phyloP scores from a whole-genome alignment of 2,113 vertebrate species.

The Anhinga anhinga region DNA sequence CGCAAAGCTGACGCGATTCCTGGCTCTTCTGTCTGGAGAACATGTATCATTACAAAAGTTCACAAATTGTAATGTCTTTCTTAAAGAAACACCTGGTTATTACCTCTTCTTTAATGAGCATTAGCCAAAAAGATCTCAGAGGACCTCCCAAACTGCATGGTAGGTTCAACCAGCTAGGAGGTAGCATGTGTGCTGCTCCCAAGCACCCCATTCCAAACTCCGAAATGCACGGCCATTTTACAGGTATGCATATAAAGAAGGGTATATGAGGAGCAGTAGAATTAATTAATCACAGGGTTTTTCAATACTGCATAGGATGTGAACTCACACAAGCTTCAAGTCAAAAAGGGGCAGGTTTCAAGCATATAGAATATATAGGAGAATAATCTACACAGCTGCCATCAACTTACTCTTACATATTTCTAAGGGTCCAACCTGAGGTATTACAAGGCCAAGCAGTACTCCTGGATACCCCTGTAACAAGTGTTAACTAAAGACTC shows the following conservation, averaged over 20 bases:
- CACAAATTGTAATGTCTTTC: neutral
- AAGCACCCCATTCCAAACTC: neutral
- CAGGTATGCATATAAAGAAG: neutral
- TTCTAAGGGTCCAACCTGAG: neutral
- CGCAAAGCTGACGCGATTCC: neutral
- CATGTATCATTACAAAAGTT: neutral
- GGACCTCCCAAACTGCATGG: neutral
- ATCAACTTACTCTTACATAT: neutral
- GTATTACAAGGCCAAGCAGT: neutral
- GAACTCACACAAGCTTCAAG: neutral
- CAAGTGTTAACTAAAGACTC: neutral
- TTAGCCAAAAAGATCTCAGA: neutral
- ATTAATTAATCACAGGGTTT: neutral
- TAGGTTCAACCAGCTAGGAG: neutral
- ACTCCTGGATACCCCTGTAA: neutral
- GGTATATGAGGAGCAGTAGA: neutral
- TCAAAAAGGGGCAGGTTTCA: neutral
- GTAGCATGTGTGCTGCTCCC: neutral
- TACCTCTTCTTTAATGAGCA: neutral
- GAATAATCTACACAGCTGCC: neutral
- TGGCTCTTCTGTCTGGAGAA: neutral
- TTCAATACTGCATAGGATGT: neutral
- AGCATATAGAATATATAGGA: neutral
- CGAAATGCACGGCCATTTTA: neutral
- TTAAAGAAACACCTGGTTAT: neutral